Evolutionary conservation across 2,888 invertebrate species (phyloP), one percentile per base, ranked within the genome.

Genomic region (Aproaerema taeniolella): DNA sequence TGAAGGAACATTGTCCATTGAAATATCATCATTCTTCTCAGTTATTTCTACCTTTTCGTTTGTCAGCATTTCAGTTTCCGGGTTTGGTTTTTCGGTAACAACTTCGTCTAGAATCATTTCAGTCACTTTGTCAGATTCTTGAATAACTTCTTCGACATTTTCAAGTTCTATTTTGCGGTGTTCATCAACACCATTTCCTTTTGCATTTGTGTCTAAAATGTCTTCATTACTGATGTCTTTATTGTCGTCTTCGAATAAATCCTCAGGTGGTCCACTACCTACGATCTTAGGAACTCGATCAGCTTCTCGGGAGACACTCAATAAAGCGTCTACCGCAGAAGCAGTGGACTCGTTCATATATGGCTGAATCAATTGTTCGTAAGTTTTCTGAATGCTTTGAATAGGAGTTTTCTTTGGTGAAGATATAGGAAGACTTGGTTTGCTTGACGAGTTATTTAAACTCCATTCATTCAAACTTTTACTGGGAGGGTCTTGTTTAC

Each of bases 211-310:
- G 36, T n/a, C n/a, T n/a, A 65, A 31, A 37, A 52, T 60, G 41
- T 46, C 59, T 14, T 38, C 30, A 24, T 9, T 31, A 41, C 49
- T 48, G 7, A 43, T 39, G 39, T 78, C 78, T 58, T 68, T 80
- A 53, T 64, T 68, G 45, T 86, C 86, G 49, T 86, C 85, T 62
- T 86, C 86, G 52, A 83, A 85, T 45, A 86, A 61, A 51, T 85
- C 80, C 58, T 86, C 86, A 4, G 85, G 85, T 1, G 68, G 76
- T 56, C 83, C 83, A 26, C 80, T 72, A 49, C 78, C 77, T 28
- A 85, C 70, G 26, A 64, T 54, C 53, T 72, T 75, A 2, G 85
- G 81, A 1, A 85, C 82, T 55, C 81, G 62, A 43, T 86, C 85
- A 29, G 77, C 52, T 44, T 86, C 83, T 47, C 82, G 64, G 2